These are phyloP conservation scores for Phrynocephalus versicolor DNA, from an alignment of 2,113 vertebrate genomes.

Conservation along the genomic window DNA sequence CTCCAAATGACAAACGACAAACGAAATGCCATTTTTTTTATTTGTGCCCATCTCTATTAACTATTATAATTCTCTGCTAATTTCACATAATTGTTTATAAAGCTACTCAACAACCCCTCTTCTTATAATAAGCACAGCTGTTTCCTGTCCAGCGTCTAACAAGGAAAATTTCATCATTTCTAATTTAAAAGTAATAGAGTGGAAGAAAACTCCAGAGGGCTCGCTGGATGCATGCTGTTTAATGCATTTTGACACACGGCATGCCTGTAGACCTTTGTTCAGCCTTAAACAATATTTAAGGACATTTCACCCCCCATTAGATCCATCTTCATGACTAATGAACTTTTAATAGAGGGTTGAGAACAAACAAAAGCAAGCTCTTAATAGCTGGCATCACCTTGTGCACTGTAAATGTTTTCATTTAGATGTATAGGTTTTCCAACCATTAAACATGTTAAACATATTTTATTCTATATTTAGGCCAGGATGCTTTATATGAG, in stretches of 20 bases:
- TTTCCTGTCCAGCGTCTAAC: constrained; percentile 70
- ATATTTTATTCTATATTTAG: not conserved
- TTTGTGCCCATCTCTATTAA: too few relatives aligned
- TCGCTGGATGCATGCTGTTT: constrained; percentile 44
- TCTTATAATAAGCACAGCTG: constrained; percentile 74
- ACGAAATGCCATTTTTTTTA: too few relatives aligned
- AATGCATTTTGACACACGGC: constrained; percentile 33
- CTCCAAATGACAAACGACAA: too few relatives aligned
- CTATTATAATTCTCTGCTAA: constrained; percentile 67
- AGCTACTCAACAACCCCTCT: constrained; percentile 65
- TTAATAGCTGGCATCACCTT: not conserved
- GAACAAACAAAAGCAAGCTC: not conserved
- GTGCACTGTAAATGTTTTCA: not conserved
- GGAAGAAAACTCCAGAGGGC: constrained; percentile 63
- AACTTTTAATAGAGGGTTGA: constrained; percentile 43
- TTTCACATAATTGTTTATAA: constrained; percentile 68
- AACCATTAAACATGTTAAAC: not conserved
- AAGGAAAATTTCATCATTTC: constrained; percentile 59
- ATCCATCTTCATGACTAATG: constrained; percentile 41
- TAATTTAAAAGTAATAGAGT: constrained; percentile 68
- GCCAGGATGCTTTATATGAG: not conserved
- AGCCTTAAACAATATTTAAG: constrained; percentile 26
- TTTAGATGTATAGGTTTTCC: not conserved
- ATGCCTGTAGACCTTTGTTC: constrained; percentile 40
- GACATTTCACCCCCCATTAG: constrained; percentile 22